Conservation (phyloP, 2,797 vertebrate genomes). For the Pteropus rufus region DNA sequence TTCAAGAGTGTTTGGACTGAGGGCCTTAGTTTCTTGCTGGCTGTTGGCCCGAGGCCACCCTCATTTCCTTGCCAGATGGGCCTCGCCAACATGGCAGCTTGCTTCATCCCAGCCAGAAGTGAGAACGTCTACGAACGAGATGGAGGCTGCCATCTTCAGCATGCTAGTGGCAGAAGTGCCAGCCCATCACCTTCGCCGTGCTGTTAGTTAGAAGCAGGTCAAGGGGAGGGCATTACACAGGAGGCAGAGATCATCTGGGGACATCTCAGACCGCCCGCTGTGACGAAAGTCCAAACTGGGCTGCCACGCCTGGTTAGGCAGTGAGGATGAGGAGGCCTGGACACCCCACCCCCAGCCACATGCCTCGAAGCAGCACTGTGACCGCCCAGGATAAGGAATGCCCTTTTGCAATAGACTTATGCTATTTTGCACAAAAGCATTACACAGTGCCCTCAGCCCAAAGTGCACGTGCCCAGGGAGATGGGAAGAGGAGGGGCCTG, state of each 20-base stretch:
- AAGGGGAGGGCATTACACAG: neutral
- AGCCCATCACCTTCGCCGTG: neutral
- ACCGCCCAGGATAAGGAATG: neutral
- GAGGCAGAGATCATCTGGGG: neutral
- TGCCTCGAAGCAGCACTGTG: neutral
- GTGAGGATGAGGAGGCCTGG: neutral
- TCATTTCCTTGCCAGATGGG: neutral
- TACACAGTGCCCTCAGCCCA: neutral
- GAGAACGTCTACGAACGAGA: neutral
- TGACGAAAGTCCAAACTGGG: neutral
- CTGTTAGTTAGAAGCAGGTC: neutral
- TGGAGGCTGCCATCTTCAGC: neutral
- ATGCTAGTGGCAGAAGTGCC: neutral
- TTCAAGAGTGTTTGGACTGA: neutral
- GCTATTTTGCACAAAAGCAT: neutral
- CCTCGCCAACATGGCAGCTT: neutral
- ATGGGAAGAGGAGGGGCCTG: neutral
- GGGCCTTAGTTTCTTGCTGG: neutral
- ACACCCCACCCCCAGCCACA: neutral
- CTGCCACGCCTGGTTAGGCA: neutral
- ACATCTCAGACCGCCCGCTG: neutral
- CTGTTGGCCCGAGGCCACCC: neutral
- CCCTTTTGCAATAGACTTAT: neutral
- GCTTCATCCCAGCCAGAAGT: neutral
- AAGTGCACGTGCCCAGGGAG: neutral